Percentiles rank a stretch among this genome's conserved stretches.
Conservation (phyloP, 2,113 vertebrate species). For the Poecilia latipinna region DNA sequence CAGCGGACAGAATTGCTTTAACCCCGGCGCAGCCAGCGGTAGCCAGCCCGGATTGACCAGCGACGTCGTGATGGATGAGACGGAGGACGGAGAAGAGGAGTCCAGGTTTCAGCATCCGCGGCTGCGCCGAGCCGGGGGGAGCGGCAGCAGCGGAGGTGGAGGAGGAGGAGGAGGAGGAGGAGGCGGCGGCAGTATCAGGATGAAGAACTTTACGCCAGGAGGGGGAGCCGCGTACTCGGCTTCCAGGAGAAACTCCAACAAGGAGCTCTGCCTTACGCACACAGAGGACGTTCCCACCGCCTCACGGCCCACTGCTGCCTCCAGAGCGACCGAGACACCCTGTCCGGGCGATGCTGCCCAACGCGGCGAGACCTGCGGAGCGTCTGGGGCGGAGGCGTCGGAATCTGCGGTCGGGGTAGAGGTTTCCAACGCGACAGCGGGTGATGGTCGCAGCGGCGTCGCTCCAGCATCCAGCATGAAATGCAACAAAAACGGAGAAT, state of each 20-base stretch:
- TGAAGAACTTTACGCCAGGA: conserved; percentile 83
- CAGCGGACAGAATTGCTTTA: conserved; percentile 65
- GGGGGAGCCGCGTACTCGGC: conserved; percentile 80
- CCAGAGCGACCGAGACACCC: conserved; percentile 67
- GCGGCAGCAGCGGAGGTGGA: conserved; percentile 69
- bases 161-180: conserved; percentile 66
- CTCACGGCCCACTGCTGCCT: conserved; percentile 71
- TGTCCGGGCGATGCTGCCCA: conserved; percentile 78
- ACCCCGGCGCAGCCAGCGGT: conserved; percentile 41
- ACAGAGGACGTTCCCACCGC: conserved; percentile 70
- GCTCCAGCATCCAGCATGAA: conserved; percentile 80
- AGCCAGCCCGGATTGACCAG: conserved; percentile 57
- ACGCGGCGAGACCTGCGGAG: conserved; percentile 67
- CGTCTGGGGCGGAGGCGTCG: conserved; percentile 68
- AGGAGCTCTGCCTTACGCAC: conserved; percentile 75
- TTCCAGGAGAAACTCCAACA: conserved; percentile 76
- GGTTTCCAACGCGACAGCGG: conserved; percentile 65
- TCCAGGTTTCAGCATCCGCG: conserved; percentile 77
- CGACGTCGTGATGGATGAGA: conserved; percentile 75
- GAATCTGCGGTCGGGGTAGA: conserved; percentile 64
- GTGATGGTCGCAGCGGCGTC: conserved; percentile 71
- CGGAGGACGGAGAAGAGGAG: conserved; percentile 80
- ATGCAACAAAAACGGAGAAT: conserved; percentile 87
- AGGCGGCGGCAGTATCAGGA: conserved; percentile 77
- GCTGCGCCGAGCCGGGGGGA: conserved; percentile 76